Conservation (phyloP, 2,113 vertebrate species). For the Epinephelus lanceolatus region DNA sequence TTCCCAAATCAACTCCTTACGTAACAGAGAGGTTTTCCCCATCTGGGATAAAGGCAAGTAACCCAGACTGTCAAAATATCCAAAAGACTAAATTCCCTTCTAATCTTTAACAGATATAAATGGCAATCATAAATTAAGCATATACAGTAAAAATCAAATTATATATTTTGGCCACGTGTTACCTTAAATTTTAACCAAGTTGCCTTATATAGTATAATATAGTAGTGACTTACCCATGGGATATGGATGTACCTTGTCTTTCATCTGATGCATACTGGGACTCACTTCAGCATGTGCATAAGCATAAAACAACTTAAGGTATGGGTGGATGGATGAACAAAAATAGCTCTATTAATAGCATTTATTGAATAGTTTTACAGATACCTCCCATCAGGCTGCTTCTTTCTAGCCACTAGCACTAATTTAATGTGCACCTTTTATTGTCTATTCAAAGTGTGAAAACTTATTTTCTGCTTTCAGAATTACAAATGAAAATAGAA, state of each 20-base stretch:
- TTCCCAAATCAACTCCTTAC: background rate
- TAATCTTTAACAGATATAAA: background rate
- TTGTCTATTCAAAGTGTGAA: background rate
- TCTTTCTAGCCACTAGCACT: background rate
- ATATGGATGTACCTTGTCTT: too few species aligned
- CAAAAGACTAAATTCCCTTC: background rate
- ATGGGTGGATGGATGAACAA: background rate
- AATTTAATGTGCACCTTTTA: background rate
- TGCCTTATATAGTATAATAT: too few species aligned
- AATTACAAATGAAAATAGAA: background rate
- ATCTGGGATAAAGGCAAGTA: background rate
- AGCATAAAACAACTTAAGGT: background rate
- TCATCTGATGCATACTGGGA: background rate
- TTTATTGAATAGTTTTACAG: background rate
- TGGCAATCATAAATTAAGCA: background rate
- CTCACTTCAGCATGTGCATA: too few species aligned
- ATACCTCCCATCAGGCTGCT: background rate
- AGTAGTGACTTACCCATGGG: too few species aligned
- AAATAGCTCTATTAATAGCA: background rate
- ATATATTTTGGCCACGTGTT: too few species aligned
- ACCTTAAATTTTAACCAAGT: too few species aligned
- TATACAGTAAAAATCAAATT: background rate
- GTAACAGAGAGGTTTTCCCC: background rate
- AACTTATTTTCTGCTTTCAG: too few species aligned
- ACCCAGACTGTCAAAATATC: background rate